These are phyloP conservation scores for Neomonachus schauinslandi DNA, from an alignment of 2,113 vertebrate genomes.

Conservation along the genomic window DNA sequence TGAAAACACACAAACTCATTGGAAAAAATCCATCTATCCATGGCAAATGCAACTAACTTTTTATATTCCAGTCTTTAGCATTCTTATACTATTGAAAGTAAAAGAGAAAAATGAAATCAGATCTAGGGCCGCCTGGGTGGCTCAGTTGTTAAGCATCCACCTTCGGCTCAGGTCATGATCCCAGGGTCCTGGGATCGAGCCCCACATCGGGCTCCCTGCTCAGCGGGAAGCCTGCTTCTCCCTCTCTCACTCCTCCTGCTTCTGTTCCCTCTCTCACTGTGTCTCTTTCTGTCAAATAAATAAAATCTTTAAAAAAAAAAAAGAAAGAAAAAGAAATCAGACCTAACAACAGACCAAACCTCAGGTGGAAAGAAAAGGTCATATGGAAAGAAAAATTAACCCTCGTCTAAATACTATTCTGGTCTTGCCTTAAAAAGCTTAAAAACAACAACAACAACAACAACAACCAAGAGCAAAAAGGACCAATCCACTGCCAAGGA, in stretches of 20 bases:
- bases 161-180: too few species aligned
- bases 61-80: neutral
- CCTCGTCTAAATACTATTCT: neutral
- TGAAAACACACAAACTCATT: slow-evolving; percentile 10
- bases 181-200: too few species aligned
- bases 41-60: slow-evolving; percentile 30
- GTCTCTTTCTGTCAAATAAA: too few species aligned
- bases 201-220: too few species aligned
- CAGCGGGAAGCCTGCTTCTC: too few species aligned
- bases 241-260: too few species aligned
- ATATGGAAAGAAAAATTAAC: slow-evolving; percentile 1
- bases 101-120: slow-evolving; percentile 33
- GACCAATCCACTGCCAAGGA: neutral
- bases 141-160: too few species aligned
- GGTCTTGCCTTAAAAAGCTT: neutral
- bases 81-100: neutral
- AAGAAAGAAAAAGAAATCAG: slow-evolving; percentile 34
- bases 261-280: too few species aligned
- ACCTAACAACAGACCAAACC: neutral
- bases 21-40: neutral
- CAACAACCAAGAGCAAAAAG: neutral
- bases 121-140: neutral
- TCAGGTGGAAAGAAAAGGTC: neutral
- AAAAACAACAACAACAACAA: neutral
- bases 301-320: too few species aligned